Percentiles rank a stretch among this genome's conserved stretches.
phyloP scores from a whole-genome alignment of 2,797 vertebrate species.

The Sternotherus odoratus region DNA sequence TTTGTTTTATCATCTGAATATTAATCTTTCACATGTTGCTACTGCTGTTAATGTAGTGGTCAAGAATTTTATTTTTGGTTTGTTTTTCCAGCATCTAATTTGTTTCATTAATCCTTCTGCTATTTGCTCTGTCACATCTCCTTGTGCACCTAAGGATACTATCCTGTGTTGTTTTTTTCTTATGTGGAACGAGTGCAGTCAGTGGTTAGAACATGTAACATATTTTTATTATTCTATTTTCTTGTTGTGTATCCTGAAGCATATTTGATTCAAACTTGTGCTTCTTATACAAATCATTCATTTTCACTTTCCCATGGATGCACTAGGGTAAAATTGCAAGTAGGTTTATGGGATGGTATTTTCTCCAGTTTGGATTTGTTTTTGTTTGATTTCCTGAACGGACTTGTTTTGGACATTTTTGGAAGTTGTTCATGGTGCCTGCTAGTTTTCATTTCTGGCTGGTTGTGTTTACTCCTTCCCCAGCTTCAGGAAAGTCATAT shows the following conservation, averaged over 20 bases:
- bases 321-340: background rate
- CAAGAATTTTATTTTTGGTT: background rate
- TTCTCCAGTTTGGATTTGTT: background rate
- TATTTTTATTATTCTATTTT: background rate
- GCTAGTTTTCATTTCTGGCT: background rate
- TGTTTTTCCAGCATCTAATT: background rate
- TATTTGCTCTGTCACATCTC: background rate
- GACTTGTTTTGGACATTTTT: background rate
- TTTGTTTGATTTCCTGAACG: background rate
- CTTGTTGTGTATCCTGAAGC: background rate
- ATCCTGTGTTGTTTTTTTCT: background rate
- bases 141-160: background rate
- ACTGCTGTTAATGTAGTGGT: rapidly evolving
- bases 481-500: background rate
- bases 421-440: background rate
- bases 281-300: background rate
- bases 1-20: background rate
- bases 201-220: background rate
- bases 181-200: rapidly evolving
- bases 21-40: rapidly evolving
- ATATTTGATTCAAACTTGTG: background rate
- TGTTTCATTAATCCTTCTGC: background rate
- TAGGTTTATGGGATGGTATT: background rate
- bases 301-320: background rate
- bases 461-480: background rate